Base-by-base conservation (phyloP, 2,888 invertebrate species). In the Meloe dianella region DNA sequence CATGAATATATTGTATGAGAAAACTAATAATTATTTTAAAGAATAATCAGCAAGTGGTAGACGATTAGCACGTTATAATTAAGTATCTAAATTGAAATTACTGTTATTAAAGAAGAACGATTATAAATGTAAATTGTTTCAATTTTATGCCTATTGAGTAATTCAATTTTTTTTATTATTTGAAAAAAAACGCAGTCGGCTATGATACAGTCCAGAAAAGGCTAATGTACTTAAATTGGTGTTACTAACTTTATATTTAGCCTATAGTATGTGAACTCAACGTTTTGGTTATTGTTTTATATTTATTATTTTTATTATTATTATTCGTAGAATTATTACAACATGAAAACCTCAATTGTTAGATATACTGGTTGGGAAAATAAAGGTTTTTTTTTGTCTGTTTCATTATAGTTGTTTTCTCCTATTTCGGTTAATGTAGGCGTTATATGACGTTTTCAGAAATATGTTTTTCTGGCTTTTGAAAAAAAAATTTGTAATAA, bases 351-450 rank as follows among this genome's bases (percentile, higher is more conserved):
- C 47, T 22, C 20, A 20, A 51, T 51, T 51, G 8, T 22, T 41
- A 41, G 2, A 7, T 14, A 14, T 51, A 20, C 12, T 12, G 22
- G 22, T 51, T 22, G 51, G 22, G 51, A 51, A 51, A 51, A 22
- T 51, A 12, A 12, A 51, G 12, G n/a, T 14, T n/a, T 10, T 22
- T 22, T 22, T 51, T 51, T 51, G 51, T 24, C 51, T 51, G 51
- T 51, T 24, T 24, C 51, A 10, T 14, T 22, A 24, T 24, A 51
- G 12, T 51, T 22, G 51, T 51, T 12, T 51, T 51, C 51, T 51
- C 51, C 51, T 51, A 51, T 51, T 51, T 22, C 24, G 51, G 10
- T 51, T 51, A 51, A 51, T 51, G 51, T 51, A 51, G 51, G 51
- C 22, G 51, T 22, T 10, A 24, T 12, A 22, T 51, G 51, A 20